Base-by-base conservation (phyloP, 2,888 invertebrate species). In the Tipula vernalis region DNA sequence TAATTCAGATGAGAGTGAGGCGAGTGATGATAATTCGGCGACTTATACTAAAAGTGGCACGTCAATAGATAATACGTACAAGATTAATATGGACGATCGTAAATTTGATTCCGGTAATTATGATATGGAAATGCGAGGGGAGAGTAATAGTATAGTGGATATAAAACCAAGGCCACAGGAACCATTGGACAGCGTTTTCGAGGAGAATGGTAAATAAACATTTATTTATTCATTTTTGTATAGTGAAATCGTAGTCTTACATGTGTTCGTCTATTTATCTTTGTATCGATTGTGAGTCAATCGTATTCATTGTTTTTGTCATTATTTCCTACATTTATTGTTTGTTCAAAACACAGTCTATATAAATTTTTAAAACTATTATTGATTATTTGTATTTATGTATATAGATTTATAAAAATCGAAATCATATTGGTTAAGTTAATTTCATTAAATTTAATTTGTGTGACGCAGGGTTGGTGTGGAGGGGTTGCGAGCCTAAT, bases 31-130 rank as follows among this genome's bases (percentile, higher is more conserved):
- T 44, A 90, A 90, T 10, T 90, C 91, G 86, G 88, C 90, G 42
- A 91, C 91, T 0, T 90, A 91, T 87, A 90, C 90, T 86, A 18
- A 28, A 18, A 90, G 91, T 0, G 89, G 90, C 3, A 91, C 91
- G 0, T 90, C 91, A 2, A 91, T 91, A 86, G 91, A 90, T n/a
- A 88, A 89, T 57, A 39, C 36, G 8, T n/a, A 57, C 12, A 85
- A 85, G 18, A 44, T 42, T 28, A 85, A 15, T 84, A 8, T 93
- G 87, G 91, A 92, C 86, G 94, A 94, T 87, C 91, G 91, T 57
- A 93, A 93, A 90, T 88, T 94, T 86, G 94, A 94, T 89, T 94
- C 94, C 0, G 94, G 94, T 0, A 93, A 92, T 89, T 94, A 93
- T 89, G 94, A 94, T 83, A 89, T 94, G 88, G 84, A 84, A 39